phyloP scores from a whole-genome alignment of 2,888 invertebrate species.

The Scrobipalpa costella region DNA sequence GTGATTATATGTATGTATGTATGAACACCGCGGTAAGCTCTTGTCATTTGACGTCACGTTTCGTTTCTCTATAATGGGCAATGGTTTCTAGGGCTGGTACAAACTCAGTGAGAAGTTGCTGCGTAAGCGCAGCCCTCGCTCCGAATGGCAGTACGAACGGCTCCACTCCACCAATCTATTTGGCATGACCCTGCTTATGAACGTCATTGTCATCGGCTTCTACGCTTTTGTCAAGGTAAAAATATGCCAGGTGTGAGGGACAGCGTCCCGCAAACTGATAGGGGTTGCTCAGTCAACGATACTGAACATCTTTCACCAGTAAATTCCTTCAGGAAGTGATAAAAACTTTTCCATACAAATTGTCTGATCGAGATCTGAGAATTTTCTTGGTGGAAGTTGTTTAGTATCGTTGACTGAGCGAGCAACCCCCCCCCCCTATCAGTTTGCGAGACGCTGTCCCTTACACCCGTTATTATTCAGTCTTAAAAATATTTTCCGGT shows the following conservation, averaged over 20 bases:
- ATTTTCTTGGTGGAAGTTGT: too few species aligned
- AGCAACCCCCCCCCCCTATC: too few species aligned
- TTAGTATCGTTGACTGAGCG: neutral
- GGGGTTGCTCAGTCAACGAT: neutral
- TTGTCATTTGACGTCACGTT: too few species aligned
- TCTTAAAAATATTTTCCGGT: neutral
- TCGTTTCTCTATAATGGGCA: too few species aligned
- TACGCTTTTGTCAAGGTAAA: conserved; percentile 6
- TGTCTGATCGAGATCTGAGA: too few species aligned
- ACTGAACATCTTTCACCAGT: too few species aligned
- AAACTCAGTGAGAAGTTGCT: neutral
- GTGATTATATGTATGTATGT: too few species aligned
- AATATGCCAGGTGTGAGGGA: neutral
- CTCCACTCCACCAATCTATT: neutral
- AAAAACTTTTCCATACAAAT: too few species aligned
- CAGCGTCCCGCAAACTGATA: too few species aligned
- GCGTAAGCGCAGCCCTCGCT: neutral
- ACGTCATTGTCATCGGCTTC: neutral
- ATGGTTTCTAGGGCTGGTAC: neutral
- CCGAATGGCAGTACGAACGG: conserved; percentile 1
- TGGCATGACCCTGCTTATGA: neutral
- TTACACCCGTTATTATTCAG: neutral
- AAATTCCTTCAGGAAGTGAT: too few species aligned
- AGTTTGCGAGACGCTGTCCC: too few species aligned
- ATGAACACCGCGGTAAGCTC: too few species aligned